A percentile compares a stretch with the other conserved stretches of the same genome.
Evolutionary conservation across 2,888 invertebrate species (phyloP).

Genomic region (Coecobrya sp.): DNA sequence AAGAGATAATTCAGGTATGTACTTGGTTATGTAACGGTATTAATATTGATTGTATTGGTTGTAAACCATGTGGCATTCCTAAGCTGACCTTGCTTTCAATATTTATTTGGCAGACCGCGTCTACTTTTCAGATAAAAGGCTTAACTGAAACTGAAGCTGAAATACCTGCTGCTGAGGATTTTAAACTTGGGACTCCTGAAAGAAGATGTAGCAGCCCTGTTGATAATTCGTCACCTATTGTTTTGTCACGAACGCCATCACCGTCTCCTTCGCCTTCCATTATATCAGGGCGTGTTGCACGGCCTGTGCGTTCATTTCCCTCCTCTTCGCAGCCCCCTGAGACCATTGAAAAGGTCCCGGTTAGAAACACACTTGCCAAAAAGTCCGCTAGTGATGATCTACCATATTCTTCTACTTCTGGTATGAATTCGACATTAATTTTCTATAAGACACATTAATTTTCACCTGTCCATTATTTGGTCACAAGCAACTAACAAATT

Average conservation of each 20-base stretch:
- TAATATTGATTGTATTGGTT: too few species aligned
- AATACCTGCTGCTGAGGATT: conserved; percentile 90
- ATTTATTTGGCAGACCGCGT: conserved; percentile 90
- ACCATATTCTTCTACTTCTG: conserved; percentile 76
- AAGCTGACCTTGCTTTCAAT: too few species aligned
- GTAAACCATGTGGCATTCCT: too few species aligned
- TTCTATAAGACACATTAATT: too few species aligned
- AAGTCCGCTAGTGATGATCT: conserved; percentile 84
- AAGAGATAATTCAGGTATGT: conserved; percentile 90
- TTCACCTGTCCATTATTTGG: too few species aligned
- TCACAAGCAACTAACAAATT: too few species aligned
- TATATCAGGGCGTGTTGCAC: too few species aligned
- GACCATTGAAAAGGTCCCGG: conserved; percentile 79
- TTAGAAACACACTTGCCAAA: conserved; percentile 84
- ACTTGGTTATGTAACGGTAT: conserved; percentile 80
- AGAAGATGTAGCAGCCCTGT: conserved; percentile 64
- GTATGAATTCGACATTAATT: neutral
- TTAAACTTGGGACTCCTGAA: conserved; percentile 83
- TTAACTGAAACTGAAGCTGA: too few species aligned
- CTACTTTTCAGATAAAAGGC: conserved; percentile 96
- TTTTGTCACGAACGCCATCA: conserved; percentile 59
- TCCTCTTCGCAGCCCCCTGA: conserved; percentile 82
- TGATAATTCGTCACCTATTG: conserved; percentile 46
- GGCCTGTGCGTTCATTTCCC: conserved; percentile 79
- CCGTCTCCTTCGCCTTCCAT: conserved; percentile 81